These are phyloP conservation scores for Drosophila willistoni DNA, from an alignment of 1,140 invertebrate genomes.

Conservation along the genomic window DNA sequence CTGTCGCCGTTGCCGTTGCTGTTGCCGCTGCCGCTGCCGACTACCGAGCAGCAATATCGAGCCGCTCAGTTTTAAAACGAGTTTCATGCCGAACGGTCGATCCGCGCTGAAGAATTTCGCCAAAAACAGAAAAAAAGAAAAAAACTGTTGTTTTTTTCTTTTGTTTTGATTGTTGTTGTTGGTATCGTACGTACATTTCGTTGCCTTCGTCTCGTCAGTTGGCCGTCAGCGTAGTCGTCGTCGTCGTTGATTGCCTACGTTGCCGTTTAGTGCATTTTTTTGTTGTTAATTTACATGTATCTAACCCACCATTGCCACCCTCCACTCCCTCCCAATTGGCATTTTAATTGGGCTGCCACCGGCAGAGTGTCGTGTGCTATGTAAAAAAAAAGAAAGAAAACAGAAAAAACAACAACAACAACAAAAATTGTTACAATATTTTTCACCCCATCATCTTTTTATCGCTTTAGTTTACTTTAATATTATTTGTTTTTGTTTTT, in stretches of 20 bases:
- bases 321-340: slow-evolving; percentile 46
- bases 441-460: slow-evolving; percentile 13
- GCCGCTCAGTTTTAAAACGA: slow-evolving; percentile 69
- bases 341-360: slow-evolving; percentile 56
- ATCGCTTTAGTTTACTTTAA: slow-evolving; percentile 15
- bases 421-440: background rate
- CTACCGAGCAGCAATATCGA: slow-evolving; percentile 24
- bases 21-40: slow-evolving; percentile 24
- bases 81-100: slow-evolving; percentile 75
- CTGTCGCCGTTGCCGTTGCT: slow-evolving; percentile 38
- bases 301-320: background rate
- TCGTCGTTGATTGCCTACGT: background rate
- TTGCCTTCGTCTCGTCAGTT: slow-evolving; percentile 2
- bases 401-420: too few species aligned
- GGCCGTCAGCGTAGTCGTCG: background rate
- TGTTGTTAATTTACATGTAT: slow-evolving; percentile 59
- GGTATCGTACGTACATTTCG: background rate
- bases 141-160: background rate
- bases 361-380: slow-evolving; percentile 21
- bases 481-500: slow-evolving; percentile 35
- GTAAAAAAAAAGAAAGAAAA: background rate
- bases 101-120: slow-evolving; percentile 56
- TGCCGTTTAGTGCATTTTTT: slow-evolving; percentile 40
- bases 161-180: background rate
- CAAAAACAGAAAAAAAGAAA: background rate